phyloP scores from a whole-genome alignment of 37 sponge, comb jelly and placozoan genomes.

The Theonella swinhoei region DNA sequence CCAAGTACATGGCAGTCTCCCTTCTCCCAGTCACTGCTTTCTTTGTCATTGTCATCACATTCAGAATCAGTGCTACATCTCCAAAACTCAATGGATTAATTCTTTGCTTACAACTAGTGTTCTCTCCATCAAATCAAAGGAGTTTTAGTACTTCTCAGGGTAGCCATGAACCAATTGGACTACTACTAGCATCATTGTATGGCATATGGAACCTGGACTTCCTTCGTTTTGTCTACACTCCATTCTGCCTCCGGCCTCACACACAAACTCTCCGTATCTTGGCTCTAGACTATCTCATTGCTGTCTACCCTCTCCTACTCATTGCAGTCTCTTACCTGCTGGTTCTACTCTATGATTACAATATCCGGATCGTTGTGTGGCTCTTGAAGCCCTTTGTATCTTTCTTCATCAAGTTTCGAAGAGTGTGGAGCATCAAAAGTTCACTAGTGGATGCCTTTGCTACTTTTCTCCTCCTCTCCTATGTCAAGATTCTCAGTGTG shows the following conservation, averaged over 20 bases:
- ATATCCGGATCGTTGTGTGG: background rate
- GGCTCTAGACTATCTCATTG: too few species aligned
- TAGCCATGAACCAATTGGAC: background rate
- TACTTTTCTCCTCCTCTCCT: background rate
- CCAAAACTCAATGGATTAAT: background rate
- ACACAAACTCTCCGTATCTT: too few species aligned
- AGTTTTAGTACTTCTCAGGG: too few species aligned
- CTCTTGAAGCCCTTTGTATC: constrained; percentile 4
- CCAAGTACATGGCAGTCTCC: background rate
- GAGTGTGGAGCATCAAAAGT: background rate
- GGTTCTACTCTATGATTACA: background rate
- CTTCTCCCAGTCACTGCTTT: background rate
- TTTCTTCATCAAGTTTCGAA: background rate
- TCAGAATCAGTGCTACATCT: background rate
- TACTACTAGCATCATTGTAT: background rate
- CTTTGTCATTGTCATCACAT: background rate
- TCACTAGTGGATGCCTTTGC: constrained; percentile 15
- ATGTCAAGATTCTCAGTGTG: background rate
- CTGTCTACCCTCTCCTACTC: too few species aligned
- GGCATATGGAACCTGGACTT: constrained; percentile 50
- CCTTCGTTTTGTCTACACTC: constrained; percentile 4
- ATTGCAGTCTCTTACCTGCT: background rate
- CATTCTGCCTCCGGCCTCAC: too few species aligned
- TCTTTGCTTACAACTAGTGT: background rate
- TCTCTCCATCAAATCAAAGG: background rate